Conservation (phyloP, 23 tunicate genomes). For the Botrylloides violaceus region DNA sequence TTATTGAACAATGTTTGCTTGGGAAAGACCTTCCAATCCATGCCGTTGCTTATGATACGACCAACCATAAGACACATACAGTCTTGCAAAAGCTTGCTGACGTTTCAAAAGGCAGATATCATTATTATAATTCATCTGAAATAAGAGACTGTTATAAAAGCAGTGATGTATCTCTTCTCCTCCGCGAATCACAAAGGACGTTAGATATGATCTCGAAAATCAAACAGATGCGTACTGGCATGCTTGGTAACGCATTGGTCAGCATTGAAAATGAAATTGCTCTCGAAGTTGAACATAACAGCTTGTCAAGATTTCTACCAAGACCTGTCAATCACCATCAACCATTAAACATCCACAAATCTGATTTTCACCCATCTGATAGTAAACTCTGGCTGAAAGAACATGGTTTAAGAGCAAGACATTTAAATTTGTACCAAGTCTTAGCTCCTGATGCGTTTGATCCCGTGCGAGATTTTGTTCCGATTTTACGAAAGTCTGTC, state of each 20-base stretch:
- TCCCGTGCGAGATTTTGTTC: conserved; percentile 74
- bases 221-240: conserved; percentile 91
- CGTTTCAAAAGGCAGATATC: conserved; percentile 73
- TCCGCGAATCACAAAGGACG: conserved; percentile 77
- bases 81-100: conserved; percentile 51
- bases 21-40: conserved; percentile 66
- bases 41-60: conserved; percentile 86
- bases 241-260: conserved; percentile 90
- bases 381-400: conserved; percentile 53
- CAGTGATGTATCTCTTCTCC: conserved; percentile 63
- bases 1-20: conserved; percentile 65
- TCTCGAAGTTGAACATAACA: conserved; percentile 47
- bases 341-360: conserved; percentile 69
- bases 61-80: conserved; percentile 72
- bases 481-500: conserved; percentile 83
- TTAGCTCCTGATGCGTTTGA: conserved; percentile 90
- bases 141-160: conserved; percentile 74
- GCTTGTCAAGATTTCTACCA: conserved; percentile 68
- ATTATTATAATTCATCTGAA: conserved; percentile 77
- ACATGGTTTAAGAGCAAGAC: conserved; percentile 55
- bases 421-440: conserved; percentile 76
- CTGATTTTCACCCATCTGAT: conserved; percentile 66
- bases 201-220: conserved; percentile 77
- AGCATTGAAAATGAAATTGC: conserved; percentile 94
- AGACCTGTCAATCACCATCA: conserved; percentile 89